phyloP scores from a whole-genome alignment of 2,888 invertebrate genomes.

The Aspidiotus rigidus region DNA sequence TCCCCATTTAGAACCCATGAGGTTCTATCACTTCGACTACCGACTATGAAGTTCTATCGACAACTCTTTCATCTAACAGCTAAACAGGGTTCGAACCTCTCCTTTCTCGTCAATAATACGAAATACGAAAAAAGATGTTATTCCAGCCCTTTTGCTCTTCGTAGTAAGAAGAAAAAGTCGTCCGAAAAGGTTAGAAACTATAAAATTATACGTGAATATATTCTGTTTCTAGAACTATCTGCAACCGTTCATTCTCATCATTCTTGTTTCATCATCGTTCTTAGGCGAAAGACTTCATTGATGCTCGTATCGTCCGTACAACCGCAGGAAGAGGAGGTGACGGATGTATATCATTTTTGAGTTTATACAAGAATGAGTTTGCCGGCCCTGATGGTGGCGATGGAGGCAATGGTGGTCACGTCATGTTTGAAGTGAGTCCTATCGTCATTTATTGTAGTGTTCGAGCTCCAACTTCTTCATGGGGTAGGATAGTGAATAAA shows the following conservation, averaged over 20 bases:
- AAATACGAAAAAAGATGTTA: too few relatives aligned
- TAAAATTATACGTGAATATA: too few relatives aligned
- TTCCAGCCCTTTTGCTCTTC: not conserved
- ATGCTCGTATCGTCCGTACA: constrained; percentile 56
- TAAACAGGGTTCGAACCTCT: not conserved
- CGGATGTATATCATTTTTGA: constrained; percentile 80
- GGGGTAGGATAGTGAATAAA: not conserved
- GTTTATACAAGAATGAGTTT: constrained; percentile 68
- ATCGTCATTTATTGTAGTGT: not conserved
- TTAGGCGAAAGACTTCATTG: constrained; percentile 46
- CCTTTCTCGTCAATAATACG: too few relatives aligned
- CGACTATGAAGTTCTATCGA: too few relatives aligned
- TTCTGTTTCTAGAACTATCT: too few relatives aligned
- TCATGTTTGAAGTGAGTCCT: constrained; percentile 59
- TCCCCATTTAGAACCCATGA: too few relatives aligned
- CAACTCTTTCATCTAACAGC: not conserved
- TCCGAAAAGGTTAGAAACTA: not conserved
- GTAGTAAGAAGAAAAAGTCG: constrained; percentile 26
- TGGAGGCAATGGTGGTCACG: constrained; percentile 92
- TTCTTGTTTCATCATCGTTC: not conserved
- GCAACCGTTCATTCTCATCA: too few relatives aligned
- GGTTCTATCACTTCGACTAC: too few relatives aligned
- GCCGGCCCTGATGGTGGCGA: constrained; percentile 96
- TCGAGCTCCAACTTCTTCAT: not conserved
- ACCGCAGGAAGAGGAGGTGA: constrained; percentile 86